phyloP scores from a whole-genome alignment of 2,888 invertebrate genomes.

The Thecophora atra region DNA sequence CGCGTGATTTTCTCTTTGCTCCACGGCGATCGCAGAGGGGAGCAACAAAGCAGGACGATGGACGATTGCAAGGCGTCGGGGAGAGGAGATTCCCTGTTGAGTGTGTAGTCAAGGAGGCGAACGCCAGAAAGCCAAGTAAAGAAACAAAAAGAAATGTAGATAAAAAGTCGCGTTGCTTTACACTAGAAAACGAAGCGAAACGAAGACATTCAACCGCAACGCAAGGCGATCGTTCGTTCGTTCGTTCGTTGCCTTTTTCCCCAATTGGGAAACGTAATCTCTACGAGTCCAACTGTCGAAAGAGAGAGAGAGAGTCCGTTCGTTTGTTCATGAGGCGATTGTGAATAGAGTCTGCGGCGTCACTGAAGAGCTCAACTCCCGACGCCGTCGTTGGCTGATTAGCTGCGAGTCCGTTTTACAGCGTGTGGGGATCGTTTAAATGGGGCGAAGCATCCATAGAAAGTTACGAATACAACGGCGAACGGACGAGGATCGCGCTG shows the following conservation, averaged over 20 bases:
- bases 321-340: constrained; percentile 16
- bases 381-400: constrained; percentile 23
- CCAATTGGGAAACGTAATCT: constrained; percentile 21
- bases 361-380: neutral
- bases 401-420: constrained; percentile 28
- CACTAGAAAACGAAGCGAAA: constrained; percentile 29
- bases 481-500: constrained; percentile 23
- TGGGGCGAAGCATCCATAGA: constrained; percentile 31
- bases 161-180: constrained; percentile 20
- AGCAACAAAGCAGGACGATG: constrained; percentile 2
- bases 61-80: constrained; percentile 3
- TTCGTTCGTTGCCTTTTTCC: constrained; percentile 29
- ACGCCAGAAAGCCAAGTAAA: neutral
- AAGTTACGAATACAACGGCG: constrained; percentile 8
- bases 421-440: constrained; percentile 22
- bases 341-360: neutral
- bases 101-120: neutral
- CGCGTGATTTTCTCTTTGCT: constrained; percentile 43
- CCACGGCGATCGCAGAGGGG: constrained; percentile 26
- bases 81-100: neutral
- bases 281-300: constrained; percentile 23
- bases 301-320: constrained; percentile 18
- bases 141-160: neutral
- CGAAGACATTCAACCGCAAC: constrained; percentile 22
- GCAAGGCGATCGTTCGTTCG: constrained; percentile 7